These are phyloP conservation scores for Phaethon lepturus DNA, from an alignment of 2,113 vertebrate species.

Conservation along the genomic window DNA sequence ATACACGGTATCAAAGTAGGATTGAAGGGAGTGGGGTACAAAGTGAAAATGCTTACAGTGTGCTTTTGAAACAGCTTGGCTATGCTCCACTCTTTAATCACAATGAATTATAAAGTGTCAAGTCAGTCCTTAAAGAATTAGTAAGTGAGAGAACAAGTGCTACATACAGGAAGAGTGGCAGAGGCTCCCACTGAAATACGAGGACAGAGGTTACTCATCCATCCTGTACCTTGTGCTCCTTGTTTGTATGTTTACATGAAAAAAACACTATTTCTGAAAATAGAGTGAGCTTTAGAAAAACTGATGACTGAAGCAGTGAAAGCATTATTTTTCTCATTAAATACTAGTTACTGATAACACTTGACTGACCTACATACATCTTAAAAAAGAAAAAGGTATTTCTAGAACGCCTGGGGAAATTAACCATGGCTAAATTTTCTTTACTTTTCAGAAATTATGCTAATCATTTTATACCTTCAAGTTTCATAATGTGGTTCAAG, in stretches of 20 bases:
- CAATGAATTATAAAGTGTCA: not conserved
- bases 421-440: not conserved
- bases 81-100: not conserved
- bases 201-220: not conserved
- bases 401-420: slow-evolving; percentile 25
- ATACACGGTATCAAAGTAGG: not conserved
- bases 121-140: not conserved
- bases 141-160: not conserved
- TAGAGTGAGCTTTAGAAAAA: slow-evolving; percentile 12
- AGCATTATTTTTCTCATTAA: slow-evolving; percentile 47
- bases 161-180: not conserved
- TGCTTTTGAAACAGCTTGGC: not conserved
- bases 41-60: not conserved
- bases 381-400: slow-evolving; percentile 31
- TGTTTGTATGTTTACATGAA: not conserved
- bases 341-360: slow-evolving; percentile 1
- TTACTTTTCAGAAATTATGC: slow-evolving; percentile 14
- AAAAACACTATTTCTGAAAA: not conserved
- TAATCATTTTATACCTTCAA: not conserved
- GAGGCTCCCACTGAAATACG: not conserved
- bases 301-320: slow-evolving; percentile 26
- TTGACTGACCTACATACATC: slow-evolving; percentile 16
- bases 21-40: not conserved
- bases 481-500: not conserved
- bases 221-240: not conserved